Evolutionary conservation across 2,888 invertebrate genomes (phyloP).

Genomic region (Pollenia amentaria): DNA sequence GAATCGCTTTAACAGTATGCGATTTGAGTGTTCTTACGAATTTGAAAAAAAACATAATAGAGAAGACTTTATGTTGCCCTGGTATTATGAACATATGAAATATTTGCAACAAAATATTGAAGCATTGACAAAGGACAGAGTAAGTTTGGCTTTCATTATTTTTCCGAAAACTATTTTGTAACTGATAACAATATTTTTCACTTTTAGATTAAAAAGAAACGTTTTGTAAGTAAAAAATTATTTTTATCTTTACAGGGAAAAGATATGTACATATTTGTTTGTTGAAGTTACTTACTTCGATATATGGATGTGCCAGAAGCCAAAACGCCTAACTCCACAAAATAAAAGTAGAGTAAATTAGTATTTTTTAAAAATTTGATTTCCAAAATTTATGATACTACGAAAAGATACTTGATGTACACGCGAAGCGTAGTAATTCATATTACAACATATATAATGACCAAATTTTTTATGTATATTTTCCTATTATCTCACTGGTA

Average conservation of each 20-base stretch:
- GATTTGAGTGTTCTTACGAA: constrained; percentile 62
- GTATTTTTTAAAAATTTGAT: too few species aligned
- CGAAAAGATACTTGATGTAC: too few species aligned
- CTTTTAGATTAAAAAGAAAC: constrained; percentile 64
- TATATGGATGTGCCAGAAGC: too few species aligned
- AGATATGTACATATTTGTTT: too few species aligned
- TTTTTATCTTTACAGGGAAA: background rate
- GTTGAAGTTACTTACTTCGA: too few species aligned
- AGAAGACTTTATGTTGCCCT: constrained; percentile 54
- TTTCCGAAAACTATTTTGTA: background rate
- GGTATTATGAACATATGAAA: constrained; percentile 70
- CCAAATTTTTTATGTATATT: too few species aligned
- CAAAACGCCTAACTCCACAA: too few species aligned
- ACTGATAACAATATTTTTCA: background rate
- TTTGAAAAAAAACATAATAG: constrained; percentile 65
- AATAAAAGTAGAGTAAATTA: too few species aligned
- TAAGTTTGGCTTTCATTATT: constrained; percentile 28
- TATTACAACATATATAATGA: too few species aligned
- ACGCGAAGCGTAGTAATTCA: too few species aligned
- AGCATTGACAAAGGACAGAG: constrained; percentile 59
- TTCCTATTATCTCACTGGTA: too few species aligned
- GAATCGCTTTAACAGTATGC: constrained; percentile 63
- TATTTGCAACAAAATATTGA: constrained; percentile 64
- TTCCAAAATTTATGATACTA: too few species aligned
- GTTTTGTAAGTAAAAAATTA: constrained; percentile 57